A percentile compares a stretch with the other conserved stretches of the same genome.
Conservation (phyloP, 1,140 invertebrate genomes). For the Drosophila tristis region DNA sequence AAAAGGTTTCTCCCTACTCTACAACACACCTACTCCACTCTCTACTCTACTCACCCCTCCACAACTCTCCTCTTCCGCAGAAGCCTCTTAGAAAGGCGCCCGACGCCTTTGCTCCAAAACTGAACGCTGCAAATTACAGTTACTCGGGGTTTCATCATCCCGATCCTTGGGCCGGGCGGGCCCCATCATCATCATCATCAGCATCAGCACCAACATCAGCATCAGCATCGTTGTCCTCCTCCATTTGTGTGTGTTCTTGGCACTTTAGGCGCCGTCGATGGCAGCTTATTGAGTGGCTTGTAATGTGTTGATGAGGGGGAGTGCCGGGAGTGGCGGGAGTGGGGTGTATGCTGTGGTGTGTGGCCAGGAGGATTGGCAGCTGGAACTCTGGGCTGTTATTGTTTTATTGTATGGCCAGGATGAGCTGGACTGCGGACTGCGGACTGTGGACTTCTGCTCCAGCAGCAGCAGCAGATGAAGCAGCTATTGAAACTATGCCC, state of each 20-base stretch:
- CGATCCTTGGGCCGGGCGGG: constrained; percentile 44
- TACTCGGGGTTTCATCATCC: constrained; percentile 57
- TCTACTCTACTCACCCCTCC: too few species aligned
- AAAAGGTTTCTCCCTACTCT: constrained; percentile 42
- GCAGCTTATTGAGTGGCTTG: constrained; percentile 79
- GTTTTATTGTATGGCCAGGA: constrained; percentile 68
- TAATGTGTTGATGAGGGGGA: constrained; percentile 72
- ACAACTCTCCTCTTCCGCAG: neutral
- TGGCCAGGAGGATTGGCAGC: too few species aligned
- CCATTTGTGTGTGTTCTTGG: constrained; percentile 58
- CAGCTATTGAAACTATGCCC: constrained; percentile 39
- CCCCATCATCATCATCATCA: constrained; percentile 41
- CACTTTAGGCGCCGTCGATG: constrained; percentile 77
- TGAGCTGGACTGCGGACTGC: too few species aligned
- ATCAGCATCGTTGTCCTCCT: constrained; percentile 27
- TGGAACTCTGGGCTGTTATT: constrained; percentile 55
- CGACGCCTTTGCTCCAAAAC: constrained; percentile 60
- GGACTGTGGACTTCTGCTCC: constrained; percentile 3
- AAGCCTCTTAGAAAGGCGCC: constrained; percentile 18
- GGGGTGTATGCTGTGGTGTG: constrained; percentile 8
- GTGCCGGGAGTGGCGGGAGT: neutral
- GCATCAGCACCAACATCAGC: constrained; percentile 47
- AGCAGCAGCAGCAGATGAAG: neutral
- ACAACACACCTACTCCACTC: too few species aligned
- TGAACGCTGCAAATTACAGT: constrained; percentile 68